phyloP scores from a whole-genome alignment of 2,797 vertebrate species.

The Sebastes variabilis region DNA sequence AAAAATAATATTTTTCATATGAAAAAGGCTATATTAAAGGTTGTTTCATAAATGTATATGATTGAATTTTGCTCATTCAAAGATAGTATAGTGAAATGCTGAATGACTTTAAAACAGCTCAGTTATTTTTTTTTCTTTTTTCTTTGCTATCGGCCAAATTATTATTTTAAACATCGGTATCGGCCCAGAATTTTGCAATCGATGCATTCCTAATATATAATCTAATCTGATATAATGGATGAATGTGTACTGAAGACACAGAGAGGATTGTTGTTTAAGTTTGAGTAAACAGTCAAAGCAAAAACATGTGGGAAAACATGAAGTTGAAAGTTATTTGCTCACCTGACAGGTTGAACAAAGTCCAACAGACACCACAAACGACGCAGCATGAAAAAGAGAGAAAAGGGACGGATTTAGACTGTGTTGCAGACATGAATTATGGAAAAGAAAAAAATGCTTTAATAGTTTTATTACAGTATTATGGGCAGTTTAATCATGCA shows the following conservation, averaged over 20 bases:
- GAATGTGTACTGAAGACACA: not conserved
- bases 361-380: not conserved
- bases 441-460: not conserved
- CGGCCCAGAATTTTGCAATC: too few species aligned
- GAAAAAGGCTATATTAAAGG: too few species aligned
- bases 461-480: not conserved
- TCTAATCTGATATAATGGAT: not conserved
- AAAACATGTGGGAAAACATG: not conserved
- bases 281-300: not conserved
- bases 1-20: too few species aligned
- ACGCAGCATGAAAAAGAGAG: not conserved
- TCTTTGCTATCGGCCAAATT: too few species aligned
- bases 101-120: too few species aligned
- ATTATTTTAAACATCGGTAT: too few species aligned
- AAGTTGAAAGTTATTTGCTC: not conserved
- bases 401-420: not conserved
- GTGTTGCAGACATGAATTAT: not conserved
- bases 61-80: too few species aligned
- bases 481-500: not conserved
- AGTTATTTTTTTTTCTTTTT: too few species aligned
- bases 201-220: too few species aligned
- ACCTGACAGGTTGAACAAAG: slow-evolving; percentile 22
- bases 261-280: not conserved
- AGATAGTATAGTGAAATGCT: too few species aligned
- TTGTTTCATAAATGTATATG: too few species aligned